Evolutionary conservation across 2,113 vertebrate genomes (phyloP).

Genomic region (Hyla sarda): DNA sequence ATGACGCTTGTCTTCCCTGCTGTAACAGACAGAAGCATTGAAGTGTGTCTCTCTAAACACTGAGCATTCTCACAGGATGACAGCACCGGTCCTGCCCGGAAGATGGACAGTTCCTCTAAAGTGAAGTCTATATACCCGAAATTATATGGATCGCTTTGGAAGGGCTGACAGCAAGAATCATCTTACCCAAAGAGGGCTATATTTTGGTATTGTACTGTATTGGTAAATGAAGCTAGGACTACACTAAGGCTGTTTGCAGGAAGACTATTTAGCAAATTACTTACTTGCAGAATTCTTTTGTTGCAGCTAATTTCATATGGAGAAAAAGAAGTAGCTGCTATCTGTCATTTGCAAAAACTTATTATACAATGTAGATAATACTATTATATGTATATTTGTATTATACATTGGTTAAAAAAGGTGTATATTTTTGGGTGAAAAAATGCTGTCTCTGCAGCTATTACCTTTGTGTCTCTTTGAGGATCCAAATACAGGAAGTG

Average conservation of each 20-base stretch:
- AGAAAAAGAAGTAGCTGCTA: background rate
- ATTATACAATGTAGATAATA: too few relatives aligned
- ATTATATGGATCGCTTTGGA: background rate
- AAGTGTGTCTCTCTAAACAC: slow-evolving; percentile 11
- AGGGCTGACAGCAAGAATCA: background rate
- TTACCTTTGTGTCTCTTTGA: too few relatives aligned
- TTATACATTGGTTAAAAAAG: too few relatives aligned
- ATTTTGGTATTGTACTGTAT: background rate
- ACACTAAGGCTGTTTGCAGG: background rate
- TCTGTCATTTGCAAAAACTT: too few relatives aligned
- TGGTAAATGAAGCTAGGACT: background rate
- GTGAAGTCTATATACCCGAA: background rate
- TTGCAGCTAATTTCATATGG: background rate
- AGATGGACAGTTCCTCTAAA: background rate
- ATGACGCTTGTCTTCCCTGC: background rate
- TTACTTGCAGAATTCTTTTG: too few relatives aligned
- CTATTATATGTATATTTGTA: too few relatives aligned
- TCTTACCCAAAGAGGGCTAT: background rate
- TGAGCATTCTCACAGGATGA: background rate
- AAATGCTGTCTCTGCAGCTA: too few relatives aligned
- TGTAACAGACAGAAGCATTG: background rate
- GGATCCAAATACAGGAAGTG: too few relatives aligned
- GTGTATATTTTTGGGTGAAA: too few relatives aligned
- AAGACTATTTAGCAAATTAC: too few relatives aligned
- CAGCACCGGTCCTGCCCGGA: background rate